phyloP scores from a whole-genome alignment of 2,113 vertebrate genomes.

The Rhinopomastus cyanomelas region DNA sequence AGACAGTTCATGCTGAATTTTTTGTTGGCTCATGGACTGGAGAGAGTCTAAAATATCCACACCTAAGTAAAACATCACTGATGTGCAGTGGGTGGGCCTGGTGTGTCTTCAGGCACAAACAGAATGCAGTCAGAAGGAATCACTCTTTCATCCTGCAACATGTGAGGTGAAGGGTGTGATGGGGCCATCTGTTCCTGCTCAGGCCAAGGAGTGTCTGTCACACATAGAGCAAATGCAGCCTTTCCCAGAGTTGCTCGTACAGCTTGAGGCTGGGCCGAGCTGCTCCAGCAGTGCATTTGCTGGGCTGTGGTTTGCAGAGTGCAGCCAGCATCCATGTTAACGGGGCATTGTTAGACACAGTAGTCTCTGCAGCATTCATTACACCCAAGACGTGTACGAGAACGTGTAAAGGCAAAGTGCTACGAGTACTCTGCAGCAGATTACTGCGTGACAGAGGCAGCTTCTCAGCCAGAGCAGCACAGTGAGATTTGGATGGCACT shows the following conservation, averaged over 20 bases:
- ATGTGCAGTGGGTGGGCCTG: not conserved
- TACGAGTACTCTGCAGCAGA: not conserved
- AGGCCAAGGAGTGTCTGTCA: not conserved
- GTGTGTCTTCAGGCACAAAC: not conserved
- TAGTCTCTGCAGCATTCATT: constrained; percentile 46
- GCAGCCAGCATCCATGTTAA: constrained; percentile 25
- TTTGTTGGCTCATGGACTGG: too few species aligned
- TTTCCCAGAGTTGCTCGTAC: not conserved
- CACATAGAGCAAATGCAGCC: not conserved
- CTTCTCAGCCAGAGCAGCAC: not conserved
- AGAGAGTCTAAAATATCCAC: too few species aligned
- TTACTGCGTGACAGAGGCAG: not conserved
- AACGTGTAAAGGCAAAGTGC: not conserved
- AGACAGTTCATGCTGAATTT: not conserved
- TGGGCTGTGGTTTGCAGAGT: not conserved
- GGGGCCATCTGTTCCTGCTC: not conserved
- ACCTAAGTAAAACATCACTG: not conserved
- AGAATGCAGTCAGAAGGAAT: not conserved
- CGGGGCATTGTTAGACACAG: not conserved
- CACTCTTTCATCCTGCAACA: rapidly evolving
- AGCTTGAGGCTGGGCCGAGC: not conserved
- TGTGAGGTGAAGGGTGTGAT: not conserved
- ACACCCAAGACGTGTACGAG: constrained; percentile 8
- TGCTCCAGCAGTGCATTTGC: not conserved
- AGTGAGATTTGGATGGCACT: not conserved